Conservation (phyloP, 2,113 vertebrate species). For the Aspiorhynchus laticeps region DNA sequence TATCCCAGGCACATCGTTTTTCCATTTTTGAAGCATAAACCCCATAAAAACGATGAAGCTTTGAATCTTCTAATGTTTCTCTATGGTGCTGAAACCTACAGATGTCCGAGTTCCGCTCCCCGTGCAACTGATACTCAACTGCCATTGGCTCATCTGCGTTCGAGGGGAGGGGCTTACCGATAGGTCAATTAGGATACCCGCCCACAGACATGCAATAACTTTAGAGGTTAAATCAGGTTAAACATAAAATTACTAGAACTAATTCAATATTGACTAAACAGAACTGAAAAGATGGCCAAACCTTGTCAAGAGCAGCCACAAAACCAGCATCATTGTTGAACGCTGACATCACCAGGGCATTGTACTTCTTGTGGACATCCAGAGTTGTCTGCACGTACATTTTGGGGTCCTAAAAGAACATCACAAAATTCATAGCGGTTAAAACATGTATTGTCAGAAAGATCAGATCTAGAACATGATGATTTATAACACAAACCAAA, state of each 20-base stretch:
- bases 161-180: no score
- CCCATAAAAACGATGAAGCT: no score
- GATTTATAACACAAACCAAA: not conserved
- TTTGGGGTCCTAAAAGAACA: conserved; percentile 88
- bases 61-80: no score
- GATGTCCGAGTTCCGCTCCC: no score
- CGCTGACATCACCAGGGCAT: conserved; percentile 96
- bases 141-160: no score
- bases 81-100: no score
- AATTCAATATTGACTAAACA: not conserved
- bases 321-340: conserved; percentile 99
- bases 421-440: not conserved
- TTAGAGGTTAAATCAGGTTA: not conserved
- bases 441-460: not conserved
- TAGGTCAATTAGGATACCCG: no score
- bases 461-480: not conserved
- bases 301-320: conserved; percentile 96
- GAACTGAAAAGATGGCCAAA: conserved; percentile 56
- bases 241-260: not conserved
- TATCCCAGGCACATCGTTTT: no score
- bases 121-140: no score
- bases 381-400: conserved; percentile 98
- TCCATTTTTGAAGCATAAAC: no score
- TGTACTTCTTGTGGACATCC: conserved; percentile 99
- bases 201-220: not conserved